phyloP scores from a whole-genome alignment of 2,113 vertebrate species.

The Gulo gulo region DNA sequence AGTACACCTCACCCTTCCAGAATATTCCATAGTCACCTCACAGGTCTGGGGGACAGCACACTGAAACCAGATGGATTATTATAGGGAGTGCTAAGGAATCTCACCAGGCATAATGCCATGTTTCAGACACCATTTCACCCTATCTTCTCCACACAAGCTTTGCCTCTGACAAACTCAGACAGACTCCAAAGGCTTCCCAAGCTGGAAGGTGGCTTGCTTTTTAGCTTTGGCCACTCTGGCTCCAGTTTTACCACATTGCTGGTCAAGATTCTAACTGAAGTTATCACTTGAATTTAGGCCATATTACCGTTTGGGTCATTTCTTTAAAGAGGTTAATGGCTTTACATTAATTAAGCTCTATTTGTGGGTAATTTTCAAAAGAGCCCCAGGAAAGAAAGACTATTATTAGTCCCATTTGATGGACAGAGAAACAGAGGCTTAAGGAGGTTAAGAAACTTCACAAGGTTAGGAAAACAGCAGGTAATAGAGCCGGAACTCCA shows the following conservation, averaged over 20 bases:
- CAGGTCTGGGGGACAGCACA: background rate
- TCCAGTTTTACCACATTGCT: background rate
- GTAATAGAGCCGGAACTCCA: background rate
- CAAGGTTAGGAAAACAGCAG: background rate
- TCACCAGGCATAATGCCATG: background rate
- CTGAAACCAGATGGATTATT: background rate
- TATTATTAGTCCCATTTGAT: constrained; percentile 15
- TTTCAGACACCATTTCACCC: too few species aligned
- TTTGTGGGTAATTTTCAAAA: constrained; percentile 29
- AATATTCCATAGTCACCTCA: background rate
- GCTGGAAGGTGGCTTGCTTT: background rate
- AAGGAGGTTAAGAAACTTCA: background rate
- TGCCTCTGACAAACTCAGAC: background rate
- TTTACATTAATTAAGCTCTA: constrained; percentile 21
- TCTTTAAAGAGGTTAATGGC: background rate
- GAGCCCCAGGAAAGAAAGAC: background rate
- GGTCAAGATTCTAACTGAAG: background rate
- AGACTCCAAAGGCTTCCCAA: background rate
- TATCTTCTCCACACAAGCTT: background rate
- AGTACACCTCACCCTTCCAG: background rate
- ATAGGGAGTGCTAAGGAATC: background rate
- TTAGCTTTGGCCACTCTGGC: background rate
- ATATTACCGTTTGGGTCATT: background rate
- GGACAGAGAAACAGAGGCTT: constrained; percentile 28
- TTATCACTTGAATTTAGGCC: constrained; percentile 1